Evolutionary conservation across 2,113 vertebrate genomes (phyloP).

Genomic region (Terrapene triunguis): DNA sequence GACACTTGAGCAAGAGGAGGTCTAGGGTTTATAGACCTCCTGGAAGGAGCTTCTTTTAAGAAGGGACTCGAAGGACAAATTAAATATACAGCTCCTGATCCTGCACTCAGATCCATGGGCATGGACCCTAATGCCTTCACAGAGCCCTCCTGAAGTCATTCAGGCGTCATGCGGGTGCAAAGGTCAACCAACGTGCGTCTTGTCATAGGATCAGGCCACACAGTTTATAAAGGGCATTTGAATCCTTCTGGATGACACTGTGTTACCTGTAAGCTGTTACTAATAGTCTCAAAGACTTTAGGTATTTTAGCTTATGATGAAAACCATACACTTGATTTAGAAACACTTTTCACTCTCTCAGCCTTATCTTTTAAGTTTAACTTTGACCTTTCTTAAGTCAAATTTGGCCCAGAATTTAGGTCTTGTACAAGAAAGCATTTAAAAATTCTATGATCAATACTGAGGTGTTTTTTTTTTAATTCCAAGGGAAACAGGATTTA

Average conservation of each 20-base stretch:
- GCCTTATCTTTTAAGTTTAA: neutral
- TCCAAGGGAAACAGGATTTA: neutral
- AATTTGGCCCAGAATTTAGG: neutral
- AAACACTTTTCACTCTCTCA: neutral
- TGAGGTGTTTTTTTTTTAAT: neutral
- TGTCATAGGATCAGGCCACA: neutral
- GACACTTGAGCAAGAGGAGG: slow-evolving; percentile 8
- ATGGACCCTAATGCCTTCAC: neutral
- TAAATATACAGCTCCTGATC: neutral
- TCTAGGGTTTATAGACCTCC: neutral
- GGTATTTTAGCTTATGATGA: neutral
- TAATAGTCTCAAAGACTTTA: slow-evolving; percentile 7
- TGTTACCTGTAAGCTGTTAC: neutral
- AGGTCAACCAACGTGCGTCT: neutral
- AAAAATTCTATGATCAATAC: neutral
- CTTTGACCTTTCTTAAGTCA: neutral
- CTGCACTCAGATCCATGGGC: neutral
- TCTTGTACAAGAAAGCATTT: neutral
- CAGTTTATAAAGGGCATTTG: slow-evolving; percentile 5
- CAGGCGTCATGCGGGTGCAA: neutral
- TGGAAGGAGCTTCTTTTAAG: slow-evolving; percentile 30
- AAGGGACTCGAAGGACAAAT: slow-evolving; percentile 17
- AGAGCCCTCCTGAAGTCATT: slow-evolving; percentile 5
- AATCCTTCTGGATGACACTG: neutral
- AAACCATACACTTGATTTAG: neutral